Percentiles rank a stretch among this genome's conserved stretches.
Conservation (phyloP, 2,113 vertebrate species). For the Apaloderma vittatum region DNA sequence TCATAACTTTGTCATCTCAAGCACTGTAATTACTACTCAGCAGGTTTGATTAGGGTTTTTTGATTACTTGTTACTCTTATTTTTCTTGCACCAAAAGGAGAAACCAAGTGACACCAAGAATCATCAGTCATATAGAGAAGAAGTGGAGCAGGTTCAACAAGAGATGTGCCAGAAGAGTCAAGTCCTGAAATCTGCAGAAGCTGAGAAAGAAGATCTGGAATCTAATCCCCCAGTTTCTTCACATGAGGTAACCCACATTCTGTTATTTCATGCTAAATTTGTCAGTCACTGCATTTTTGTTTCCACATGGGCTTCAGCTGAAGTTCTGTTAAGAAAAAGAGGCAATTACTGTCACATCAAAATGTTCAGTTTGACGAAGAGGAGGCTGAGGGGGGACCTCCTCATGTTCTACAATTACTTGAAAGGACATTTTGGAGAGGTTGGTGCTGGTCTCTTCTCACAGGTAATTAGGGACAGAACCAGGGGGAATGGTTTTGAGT, state of each 20-base stretch:
- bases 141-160: not conserved
- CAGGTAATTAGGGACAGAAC: too few relatives aligned
- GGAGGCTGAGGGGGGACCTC: too few relatives aligned
- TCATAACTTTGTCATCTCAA: constrained; percentile 14
- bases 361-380: too few relatives aligned
- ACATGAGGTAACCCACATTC: not conserved
- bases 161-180: not conserved
- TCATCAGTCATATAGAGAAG: not conserved
- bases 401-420: too few relatives aligned
- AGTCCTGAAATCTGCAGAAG: not conserved
- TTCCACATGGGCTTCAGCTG: not conserved
- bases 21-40: constrained; percentile 5
- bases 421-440: too few relatives aligned
- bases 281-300: not conserved
- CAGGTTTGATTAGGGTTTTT: constrained; percentile 29
- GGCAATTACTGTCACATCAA: not conserved
- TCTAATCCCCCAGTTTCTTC: not conserved
- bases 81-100: not conserved
- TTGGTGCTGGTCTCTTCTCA: too few relatives aligned
- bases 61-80: constrained; percentile 33
- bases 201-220: not conserved
- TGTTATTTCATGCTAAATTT: not conserved
- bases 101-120: not conserved
- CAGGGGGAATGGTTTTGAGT: too few relatives aligned
- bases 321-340: not conserved